Evolutionary conservation across 2,113 vertebrate species (phyloP), one percentile per base, ranked within the genome.

Genomic region (Alaudala cheleensis): DNA sequence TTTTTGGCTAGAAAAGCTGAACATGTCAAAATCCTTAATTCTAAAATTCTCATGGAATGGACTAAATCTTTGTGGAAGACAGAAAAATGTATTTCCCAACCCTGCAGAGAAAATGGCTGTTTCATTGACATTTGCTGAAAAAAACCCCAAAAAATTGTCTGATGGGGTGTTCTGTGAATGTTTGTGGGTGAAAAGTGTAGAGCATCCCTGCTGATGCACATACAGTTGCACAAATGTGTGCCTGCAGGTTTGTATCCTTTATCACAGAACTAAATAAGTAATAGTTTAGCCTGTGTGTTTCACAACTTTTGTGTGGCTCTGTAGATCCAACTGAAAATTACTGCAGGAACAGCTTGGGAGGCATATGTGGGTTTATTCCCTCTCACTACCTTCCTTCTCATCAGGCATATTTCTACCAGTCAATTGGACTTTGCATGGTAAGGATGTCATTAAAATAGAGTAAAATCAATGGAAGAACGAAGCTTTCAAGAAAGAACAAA

Each of bases 301-400:
- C 10, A 9, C 57, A 49, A 54, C 51, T 84, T 57, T 47, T 24
- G 18, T 82, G 53, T 0, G 4, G n/a, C 66, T 93, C 39, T 74
- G 15, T 82, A 34, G 73, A 54, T 77, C 70, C 66, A 77, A 51
- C 74, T 61, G 33, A 50, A 70, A 88, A 72, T 51, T 80, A 86
- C 39, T 49, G 29, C 29, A 88, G 47, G 86, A 94, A 92, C 76
- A 94, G 85, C 85, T 95, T 94, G 92, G 92, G 76, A 95, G 60
- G 58, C 93, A 88, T 90, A 85, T 80, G 81, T 94, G 69, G 47
- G 39, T 95, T 94, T 91, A 94, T 92, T 95, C 91, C 29, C 29
- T 77, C 50, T 85, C 0, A 0, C 80, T 95, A 58, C 62, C 71
- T 91, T 25, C 0, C 0, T 70, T 94, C 64, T 77, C 62, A 37